Evolutionary conservation across 2,113 vertebrate species (phyloP), one percentile per base, ranked within the genome.

Genomic region (Charina bottae): DNA sequence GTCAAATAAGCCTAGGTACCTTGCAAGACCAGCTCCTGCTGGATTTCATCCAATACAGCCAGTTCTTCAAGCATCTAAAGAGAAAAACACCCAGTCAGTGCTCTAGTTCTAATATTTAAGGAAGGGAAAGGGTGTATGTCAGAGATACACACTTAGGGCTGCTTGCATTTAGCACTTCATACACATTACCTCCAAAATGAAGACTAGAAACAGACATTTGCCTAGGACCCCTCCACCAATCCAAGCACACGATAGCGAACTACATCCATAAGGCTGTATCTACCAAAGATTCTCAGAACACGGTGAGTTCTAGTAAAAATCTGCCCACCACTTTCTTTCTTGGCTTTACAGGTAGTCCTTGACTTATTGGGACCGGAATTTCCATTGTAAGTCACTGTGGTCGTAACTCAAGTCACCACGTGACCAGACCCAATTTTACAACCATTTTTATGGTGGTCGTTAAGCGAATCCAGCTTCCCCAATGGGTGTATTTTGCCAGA

Each of bases 1-100:
- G 7, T n/a, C 85, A 87, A 42, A 8, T 13, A 55, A 83, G 55
- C 15, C 6, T 12, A 53, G 13, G 28, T 96, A 99, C 99, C 99
- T 96, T 99, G 97, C 2, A 97, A 95, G 78, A 97, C 83, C 88
- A 99, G 90, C 88, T 99, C 99, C 93, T 98, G 98, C 6, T 99
- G 98, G 93, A 99, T 99, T 93, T 99, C 98, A 78, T 99, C 98
- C 9, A 99, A 95, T 0, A 98, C 96, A 0, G 97, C 94, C 87
- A 99, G 93, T 55, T 99, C 98, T n/a, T 97, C 97, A 53, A 95
- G 84, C 78, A 96, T 5, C 94, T 96, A 93, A 95, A 96, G 24
- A 78, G 10, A 64, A 89, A 4, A 68, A 21, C 15, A 46, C 33
- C 89, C 8, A 26, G 28, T 92, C 26, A 54, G 23, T 62, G 23